Base-by-base conservation (phyloP, 2,888 invertebrate genomes). In the Amphipoea lucens region DNA sequence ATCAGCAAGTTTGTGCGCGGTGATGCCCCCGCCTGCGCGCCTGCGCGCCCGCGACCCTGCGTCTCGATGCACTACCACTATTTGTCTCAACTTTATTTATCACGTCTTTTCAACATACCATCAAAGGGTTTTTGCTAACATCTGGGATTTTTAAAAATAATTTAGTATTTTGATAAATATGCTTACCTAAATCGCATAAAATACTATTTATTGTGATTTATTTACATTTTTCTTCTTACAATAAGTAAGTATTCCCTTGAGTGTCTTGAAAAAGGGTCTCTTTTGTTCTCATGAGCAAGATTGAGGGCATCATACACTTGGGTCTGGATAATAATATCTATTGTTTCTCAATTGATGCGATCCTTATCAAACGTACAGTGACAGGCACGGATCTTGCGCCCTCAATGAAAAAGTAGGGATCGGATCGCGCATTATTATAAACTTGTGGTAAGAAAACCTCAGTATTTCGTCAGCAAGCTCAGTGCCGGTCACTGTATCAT, bases 1-100 rank as follows among this genome's bases (percentile, higher is more conserved):
- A 85, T 85, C 79, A 82, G 72, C 66, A 73, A 79, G 45, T 75
- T 82, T 65, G 72, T 40, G 80, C 60, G 73, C 74, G 7, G 60
- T 48, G 82, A 74, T 54, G 20, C 4, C 36, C 14, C 12, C 7
- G 3, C n/a, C 36, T 4, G 20, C 40, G 11, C 11, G 7, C 17
- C 17, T 4, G 20, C 42, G 6, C 29, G 36, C 12, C 4, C 45
- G 2, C 67, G 40, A 57, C 72, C 65, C 17, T 1, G 57, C 72
- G 57, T 23, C 40, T 7, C 65, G 51, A 29, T 62, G 70, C 76
- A 67, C 48, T 12, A n/a, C 14, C 62, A 57, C 72, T 48, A 73
- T 72, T 66, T 66, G 63, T 74, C 48, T 48, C 73, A 70, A 70
- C 54, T 84, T 62, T 72, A 74, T 83, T 75, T 79, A 78, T 79